Evolutionary conservation across 2,888 invertebrate genomes (phyloP), one percentile per base, ranked within the genome.

Genomic region (Tortrix viridana): DNA sequence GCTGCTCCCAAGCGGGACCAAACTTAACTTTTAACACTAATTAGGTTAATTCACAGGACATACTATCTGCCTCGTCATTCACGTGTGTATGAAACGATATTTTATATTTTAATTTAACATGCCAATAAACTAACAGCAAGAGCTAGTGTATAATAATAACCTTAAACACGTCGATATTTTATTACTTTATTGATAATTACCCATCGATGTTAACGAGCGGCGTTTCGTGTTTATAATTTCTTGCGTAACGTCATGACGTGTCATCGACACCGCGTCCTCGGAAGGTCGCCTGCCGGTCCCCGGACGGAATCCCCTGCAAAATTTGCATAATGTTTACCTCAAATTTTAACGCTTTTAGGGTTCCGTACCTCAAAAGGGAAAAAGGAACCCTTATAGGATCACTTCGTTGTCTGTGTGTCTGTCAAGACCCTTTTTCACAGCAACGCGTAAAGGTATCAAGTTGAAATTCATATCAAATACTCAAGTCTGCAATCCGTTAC

Each of bases 231-330:
- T 58, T 50, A 56, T 62, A 63, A 59, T 68, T 70, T 48, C 75
- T 80, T 82, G 81, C 79, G 82, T 80, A 81, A 82, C 79, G 73
- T 69, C 65, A 71, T 60, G 65, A 69, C 73, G 76, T 81, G 84
- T 84, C 84, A 81, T 82, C 82, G 84, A 83, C 84, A 77, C 82
- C 73, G 77, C 80, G 82, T 83, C 82, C 82, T 83, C 82, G 79
- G 79, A 83, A 83, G 82, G 82, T 83, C 82, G 81, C 73, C 69
- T 53, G 16, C 41, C 22, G 26, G 70, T 66, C 70, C 74, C 71
- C 64, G 62, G 69, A 68, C 67, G 73, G 73, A 73, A 72, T 73
- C 69, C 63, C 55, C 64, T 55, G 64, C 32, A 65, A 65, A 63
- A 69, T 73, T 72, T 72, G 63, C 71, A 72, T 60, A 64, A 66